Conservation (phyloP, 92 coral and sea anemone species). For the Siderastrea siderea region DNA sequence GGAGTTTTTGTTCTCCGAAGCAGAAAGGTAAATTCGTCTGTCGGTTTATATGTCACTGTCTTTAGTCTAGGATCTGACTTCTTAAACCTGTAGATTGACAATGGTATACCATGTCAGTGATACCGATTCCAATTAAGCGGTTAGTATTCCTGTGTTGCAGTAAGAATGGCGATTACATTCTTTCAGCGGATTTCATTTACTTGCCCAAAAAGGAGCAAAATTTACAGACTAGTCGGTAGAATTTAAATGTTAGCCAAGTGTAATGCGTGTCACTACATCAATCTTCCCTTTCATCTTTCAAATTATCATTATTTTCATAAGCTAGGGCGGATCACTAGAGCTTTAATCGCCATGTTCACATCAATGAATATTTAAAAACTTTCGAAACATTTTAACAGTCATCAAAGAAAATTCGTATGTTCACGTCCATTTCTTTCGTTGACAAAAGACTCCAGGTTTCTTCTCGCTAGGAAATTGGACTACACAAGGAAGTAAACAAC, state of each 20-base stretch:
- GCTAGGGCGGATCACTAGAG: not conserved
- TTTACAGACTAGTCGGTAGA: too few relatives aligned
- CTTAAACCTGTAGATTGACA: not conserved
- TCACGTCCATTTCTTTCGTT: too few relatives aligned
- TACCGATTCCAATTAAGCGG: not conserved
- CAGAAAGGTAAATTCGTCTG: slow-evolving; percentile 11
- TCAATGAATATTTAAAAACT: not conserved
- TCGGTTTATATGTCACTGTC: not conserved
- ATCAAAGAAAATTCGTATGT: not conserved
- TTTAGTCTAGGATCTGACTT: not conserved
- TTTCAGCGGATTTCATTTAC: too few relatives aligned
- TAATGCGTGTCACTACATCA: too few relatives aligned
- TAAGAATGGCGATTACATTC: too few relatives aligned
- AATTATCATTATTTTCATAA: not conserved
- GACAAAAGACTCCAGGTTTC: not conserved
- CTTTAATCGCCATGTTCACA: not conserved
- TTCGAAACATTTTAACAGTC: not conserved
- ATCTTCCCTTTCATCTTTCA: too few relatives aligned
- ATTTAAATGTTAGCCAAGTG: too few relatives aligned
- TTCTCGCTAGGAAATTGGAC: not conserved
- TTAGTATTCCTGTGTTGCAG: not conserved
- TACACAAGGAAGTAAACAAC: too few relatives aligned
- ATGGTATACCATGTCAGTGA: not conserved
- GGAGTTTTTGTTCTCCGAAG: slow-evolving; percentile 17
- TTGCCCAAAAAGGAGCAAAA: too few relatives aligned